Evolutionary conservation across 2,797 vertebrate genomes (phyloP), one percentile per base, ranked within the genome.

Genomic region (Chloroceryle inda): DNA sequence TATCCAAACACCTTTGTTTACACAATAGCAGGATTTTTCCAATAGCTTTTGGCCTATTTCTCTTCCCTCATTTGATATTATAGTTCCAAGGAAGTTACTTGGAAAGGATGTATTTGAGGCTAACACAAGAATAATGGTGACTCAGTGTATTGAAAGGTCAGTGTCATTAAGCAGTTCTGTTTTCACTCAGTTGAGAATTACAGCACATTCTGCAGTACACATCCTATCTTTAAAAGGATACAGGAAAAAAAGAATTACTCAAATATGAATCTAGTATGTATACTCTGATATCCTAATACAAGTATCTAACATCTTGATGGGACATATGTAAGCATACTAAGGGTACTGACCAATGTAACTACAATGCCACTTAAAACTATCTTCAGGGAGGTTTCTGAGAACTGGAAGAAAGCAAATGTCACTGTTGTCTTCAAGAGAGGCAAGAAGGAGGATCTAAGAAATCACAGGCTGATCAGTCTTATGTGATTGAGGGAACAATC

Each of bases 91-190:
- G 82, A 91, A 95, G 88, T 92, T 92, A 87, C 63, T 91, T 85
- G 64, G 80, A 93, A 94, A 80, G 73, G 66, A 72, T 64, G 40
- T 56, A 35, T 55, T 62, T 61, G 64, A 94, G 29, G n/a, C 71
- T 53, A 38, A 78, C 56, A 86, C 42, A 59, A 64, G 74, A 91
- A 80, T 94, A 91, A 92, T 47, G 26, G 56, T 94, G 92, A 96
- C 78, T 96, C 95, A 96, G 71, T 85, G 52, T 66, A 72, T 73
- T 83, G 77, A 83, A 85, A 96, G 81, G 88, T 94, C 92, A 94
- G n/a, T 49, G 76, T 77, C 66, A 88, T 94, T 91, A 84, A 53
- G 5, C 66, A 95, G 55, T 47, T 89, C 95, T 96, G 91, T 96
- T 97, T 97, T 96, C 89, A 94, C 31, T 97, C 94, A 97, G 85